Base-by-base conservation (phyloP, 2,888 invertebrate genomes). In the Hipparchia sbordonii region DNA sequence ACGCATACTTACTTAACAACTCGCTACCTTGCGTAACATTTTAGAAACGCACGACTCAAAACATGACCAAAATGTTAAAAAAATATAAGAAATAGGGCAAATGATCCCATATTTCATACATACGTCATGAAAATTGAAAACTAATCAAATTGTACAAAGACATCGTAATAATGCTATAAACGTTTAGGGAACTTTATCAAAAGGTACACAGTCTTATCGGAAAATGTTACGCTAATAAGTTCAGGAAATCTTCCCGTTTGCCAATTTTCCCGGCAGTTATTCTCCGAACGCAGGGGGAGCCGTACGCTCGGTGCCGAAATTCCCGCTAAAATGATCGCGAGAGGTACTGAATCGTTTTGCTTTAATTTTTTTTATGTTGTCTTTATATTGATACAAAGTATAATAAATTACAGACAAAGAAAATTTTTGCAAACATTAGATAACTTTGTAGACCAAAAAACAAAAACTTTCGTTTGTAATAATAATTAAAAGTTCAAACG, bases 291-390 rank as follows among this genome's bases (percentile, higher is more conserved):
- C 78, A 84, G 79, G 78, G 86, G 85, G 82, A 76, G 82, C 79
- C 77, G 88, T 82, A 85, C 92, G 92, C 80, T 78, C 76, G 79
- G 74, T 66, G 63, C 54, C 71, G 82, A 85, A 83, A 86, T 91
- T 90, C 82, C 85, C 89, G 86, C 84, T 83, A 84, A 85, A 80
- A 92, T 91, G 91, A 80, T 79, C 88, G 87, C 88, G 88, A 87
- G 82, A 90, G 92, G 91, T 91, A 80, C 52, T 59, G 13, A 54
- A 12, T n/a, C 12, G 66, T 33, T 63, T 65, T 57, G 2, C n/a
- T 63, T n/a, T 61, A 39, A 45, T 67, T 70, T 68, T 56, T 72
- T 71, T 72, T 46, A 9, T 62, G 4, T 59, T 59, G 23, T 2
- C 3, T n/a, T 57, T 23, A 23, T 57, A 57, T 57, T 57, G 8